Percentiles rank a stretch among this genome's conserved stretches.
These are phyloP conservation scores for Gallinago nigripennis DNA, from an alignment of 2,797 vertebrate species.

Conservation along the genomic window DNA sequence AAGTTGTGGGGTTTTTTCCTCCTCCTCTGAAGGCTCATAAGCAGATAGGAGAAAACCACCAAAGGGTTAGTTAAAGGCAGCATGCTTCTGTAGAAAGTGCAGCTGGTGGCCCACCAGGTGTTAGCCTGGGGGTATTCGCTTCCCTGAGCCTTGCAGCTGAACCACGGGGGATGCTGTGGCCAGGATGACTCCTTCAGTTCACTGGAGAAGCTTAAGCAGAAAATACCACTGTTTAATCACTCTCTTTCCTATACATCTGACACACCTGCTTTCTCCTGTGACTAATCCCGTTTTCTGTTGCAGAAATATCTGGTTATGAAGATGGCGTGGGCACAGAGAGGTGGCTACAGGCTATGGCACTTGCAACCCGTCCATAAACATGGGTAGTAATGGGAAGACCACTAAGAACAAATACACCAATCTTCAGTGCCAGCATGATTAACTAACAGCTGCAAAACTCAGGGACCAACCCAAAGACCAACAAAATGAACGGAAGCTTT, in stretches of 20 bases:
- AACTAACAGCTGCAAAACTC: constrained; percentile 25
- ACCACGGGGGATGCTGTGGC: fast-evolving
- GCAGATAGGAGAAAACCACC: neutral
- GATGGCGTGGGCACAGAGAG: neutral
- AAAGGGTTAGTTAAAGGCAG: neutral
- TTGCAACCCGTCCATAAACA: neutral
- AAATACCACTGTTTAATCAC: constrained; percentile 31
- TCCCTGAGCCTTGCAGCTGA: neutral
- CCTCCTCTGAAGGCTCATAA: neutral
- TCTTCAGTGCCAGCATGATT: neutral
- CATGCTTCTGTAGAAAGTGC: neutral
- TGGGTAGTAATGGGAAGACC: neutral
- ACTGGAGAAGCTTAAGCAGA: constrained; percentile 4
- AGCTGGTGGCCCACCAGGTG: constrained; percentile 1
- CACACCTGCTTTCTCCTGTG: constrained; percentile 58
- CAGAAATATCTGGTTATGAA: constrained; percentile 40
- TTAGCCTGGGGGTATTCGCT: neutral
- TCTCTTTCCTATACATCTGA: neutral
- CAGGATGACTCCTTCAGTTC: neutral
- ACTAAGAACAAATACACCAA: neutral
- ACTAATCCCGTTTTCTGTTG: constrained; percentile 50
- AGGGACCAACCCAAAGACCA: neutral
- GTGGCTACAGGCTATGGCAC: neutral
- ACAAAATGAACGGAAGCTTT: neutral
- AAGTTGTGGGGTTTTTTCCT: neutral